Percentiles rank a stretch among this genome's conserved stretches.
phyloP scores from a whole-genome alignment of 2,888 invertebrate genomes.

The Hesperia comma region DNA sequence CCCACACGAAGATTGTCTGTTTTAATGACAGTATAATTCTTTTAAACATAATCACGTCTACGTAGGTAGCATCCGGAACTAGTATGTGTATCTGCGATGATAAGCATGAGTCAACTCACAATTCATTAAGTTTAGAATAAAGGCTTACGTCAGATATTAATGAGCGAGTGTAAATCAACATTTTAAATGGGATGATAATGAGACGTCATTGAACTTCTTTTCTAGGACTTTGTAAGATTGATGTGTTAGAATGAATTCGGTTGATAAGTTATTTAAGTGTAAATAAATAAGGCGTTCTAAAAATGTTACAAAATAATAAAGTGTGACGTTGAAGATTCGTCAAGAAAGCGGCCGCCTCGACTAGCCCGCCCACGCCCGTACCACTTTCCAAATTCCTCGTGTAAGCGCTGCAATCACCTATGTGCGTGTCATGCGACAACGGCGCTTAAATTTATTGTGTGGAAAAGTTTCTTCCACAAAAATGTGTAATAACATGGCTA shows the following conservation, averaged over 20 bases:
- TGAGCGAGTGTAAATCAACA: constrained; percentile 20
- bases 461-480: constrained; percentile 26
- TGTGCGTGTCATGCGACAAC: constrained; percentile 60
- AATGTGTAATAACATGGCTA: constrained; percentile 18
- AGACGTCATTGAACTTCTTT: neutral
- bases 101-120: constrained; percentile 28
- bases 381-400: constrained; percentile 83
- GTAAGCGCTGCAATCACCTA: constrained; percentile 78
- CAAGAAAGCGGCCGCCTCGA: constrained; percentile 69
- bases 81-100: constrained; percentile 25
- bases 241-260: constrained; percentile 43
- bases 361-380: constrained; percentile 80
- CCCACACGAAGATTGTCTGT: constrained; percentile 68
- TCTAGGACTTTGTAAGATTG: constrained; percentile 34
- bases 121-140: constrained; percentile 26
- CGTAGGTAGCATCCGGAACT: constrained; percentile 6
- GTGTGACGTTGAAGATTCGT: constrained; percentile 77
- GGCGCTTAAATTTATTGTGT: constrained; percentile 36
- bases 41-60: constrained; percentile 6
- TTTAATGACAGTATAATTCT: constrained; percentile 38
- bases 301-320: constrained; percentile 75
- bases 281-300: constrained; percentile 56
- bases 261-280: constrained; percentile 39
- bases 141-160: constrained; percentile 34
- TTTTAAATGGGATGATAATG: constrained; percentile 23